Base-by-base conservation (phyloP, 2,888 invertebrate species). In the Erpobdella octoculata region DNA sequence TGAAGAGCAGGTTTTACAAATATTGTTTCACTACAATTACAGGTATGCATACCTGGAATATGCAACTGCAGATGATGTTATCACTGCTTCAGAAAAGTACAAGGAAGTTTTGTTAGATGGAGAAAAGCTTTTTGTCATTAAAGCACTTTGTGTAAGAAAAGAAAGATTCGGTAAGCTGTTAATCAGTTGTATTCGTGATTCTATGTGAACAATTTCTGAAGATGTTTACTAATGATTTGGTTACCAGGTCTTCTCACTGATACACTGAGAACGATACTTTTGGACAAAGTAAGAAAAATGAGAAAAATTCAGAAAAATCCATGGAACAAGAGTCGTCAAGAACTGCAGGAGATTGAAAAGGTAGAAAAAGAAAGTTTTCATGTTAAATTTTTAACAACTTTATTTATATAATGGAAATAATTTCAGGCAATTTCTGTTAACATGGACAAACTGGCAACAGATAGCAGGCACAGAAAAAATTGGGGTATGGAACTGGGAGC, bases 21-120 rank as follows among this genome's bases (percentile, higher is more conserved):
- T n/a, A 41, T 15, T n/a, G 46, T 41, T n/a, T 41, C 12, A 41
- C n/a, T 12, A n/a, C n/a, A 15, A 41, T 41, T 28, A 33, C 66
- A 73, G 73, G 36, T 73, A 73, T 64, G 73, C 53, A 21, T 73
- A 73, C 38, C 21, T 73, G 31, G 72, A 70, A 58, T 73, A 73
- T 64, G 31, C 33, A 28, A 66, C n/a, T 18, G 72, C 59, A 18
- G 72, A 70, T 31, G 72, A 64, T n/a, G 70, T 66, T 12, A 38
- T 37, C 25, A 62, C 41, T 33, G 70, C 70, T 36, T 70, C 62
- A 6, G 72, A 72, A 21, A 62, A 70, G 33, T 65, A 69, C 59
- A 73, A 73, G 70, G 72, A 72, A 12, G 33, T 64, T 41, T 46
- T 38, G 59, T 25, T 73, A 21, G 38, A 70, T 21, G 72, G 59